Conservation (phyloP, 2,797 vertebrate genomes). For the Galago senegalensis region DNA sequence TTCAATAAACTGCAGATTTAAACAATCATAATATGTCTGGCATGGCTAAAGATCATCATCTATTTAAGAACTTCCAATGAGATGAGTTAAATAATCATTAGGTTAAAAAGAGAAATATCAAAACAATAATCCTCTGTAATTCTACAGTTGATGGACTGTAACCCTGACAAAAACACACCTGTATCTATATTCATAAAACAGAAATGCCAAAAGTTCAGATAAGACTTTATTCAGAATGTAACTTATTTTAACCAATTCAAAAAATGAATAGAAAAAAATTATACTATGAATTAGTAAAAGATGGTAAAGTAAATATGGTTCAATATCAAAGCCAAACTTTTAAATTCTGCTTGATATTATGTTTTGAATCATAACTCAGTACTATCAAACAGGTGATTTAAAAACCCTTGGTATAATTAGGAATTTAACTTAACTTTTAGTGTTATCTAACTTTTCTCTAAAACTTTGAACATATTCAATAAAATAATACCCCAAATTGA, state of each 20-base stretch:
- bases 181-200: constrained; percentile 49
- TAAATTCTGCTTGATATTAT: constrained; percentile 31
- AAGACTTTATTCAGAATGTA: constrained; percentile 53
- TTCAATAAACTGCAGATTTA: constrained; percentile 43
- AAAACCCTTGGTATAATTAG: constrained; percentile 21
- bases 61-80: constrained; percentile 47
- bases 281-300: constrained; percentile 21
- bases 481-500: constrained; percentile 59
- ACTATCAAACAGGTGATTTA: constrained; percentile 52
- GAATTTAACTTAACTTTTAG: neutral
- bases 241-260: constrained; percentile 55
- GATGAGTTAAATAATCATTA: constrained; percentile 60
- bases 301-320: neutral
- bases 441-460: constrained; percentile 44
- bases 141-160: constrained; percentile 47
- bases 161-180: constrained; percentile 41
- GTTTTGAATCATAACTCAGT: constrained; percentile 14
- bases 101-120: constrained; percentile 22
- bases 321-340: constrained; percentile 61
- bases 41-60: constrained; percentile 48
- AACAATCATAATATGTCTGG: neutral
- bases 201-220: constrained; percentile 40
- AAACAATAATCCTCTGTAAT: constrained; percentile 55
- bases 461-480: constrained; percentile 49
- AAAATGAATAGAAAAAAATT: constrained; percentile 51